Base-by-base conservation (phyloP, 2,888 invertebrate genomes). In the Desoria tigrina region DNA sequence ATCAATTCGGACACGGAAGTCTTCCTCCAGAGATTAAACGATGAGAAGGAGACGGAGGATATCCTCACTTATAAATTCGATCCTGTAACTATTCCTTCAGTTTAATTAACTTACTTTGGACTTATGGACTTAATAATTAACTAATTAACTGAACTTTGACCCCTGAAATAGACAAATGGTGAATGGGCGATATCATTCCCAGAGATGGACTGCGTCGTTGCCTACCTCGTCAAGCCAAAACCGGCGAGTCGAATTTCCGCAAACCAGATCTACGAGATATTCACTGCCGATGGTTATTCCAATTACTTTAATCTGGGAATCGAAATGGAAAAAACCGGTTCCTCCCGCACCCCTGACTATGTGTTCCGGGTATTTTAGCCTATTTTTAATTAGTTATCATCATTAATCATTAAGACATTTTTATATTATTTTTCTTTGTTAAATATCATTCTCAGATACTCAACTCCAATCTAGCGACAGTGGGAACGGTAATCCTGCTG, bases 171-270 rank as follows among this genome's bases (percentile, higher is more conserved):
- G 68, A 53, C 65, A 49, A 68, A 58, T 39, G 60, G 61, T 23
- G 71, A 71, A 58, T 68, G 66, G 68, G 37, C 68, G 63, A 71
- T 71, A 68, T 71, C 71, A 68, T 71, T 71, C 71, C 71, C 71
- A 42, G 71, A 68, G 59, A 63, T 66, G 54, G 71, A 71, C 42
- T 32, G 32, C 32, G 68, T 63, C 26, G 65, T 71, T 50, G 71
- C 71, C 37, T 71, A 65, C 61, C 51, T 71, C 16, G 64, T 66
- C 32, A 64, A 65, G 50, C 68, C 71, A 26, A 65, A 66, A 28
- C 66, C 66, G n/a, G 66, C 64, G 21, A 61, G 63, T 39, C 68
- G 66, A 58, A 62, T 71, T 49, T 66, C 68, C 9, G 64, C 71
- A 11, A 42, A 61, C 16, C 68, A 71, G 58, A 62, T 68, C 21